Percentiles rank a stretch among this genome's conserved stretches.
Conservation (phyloP, 2,797 vertebrate species). For the Limosa lapponica region DNA sequence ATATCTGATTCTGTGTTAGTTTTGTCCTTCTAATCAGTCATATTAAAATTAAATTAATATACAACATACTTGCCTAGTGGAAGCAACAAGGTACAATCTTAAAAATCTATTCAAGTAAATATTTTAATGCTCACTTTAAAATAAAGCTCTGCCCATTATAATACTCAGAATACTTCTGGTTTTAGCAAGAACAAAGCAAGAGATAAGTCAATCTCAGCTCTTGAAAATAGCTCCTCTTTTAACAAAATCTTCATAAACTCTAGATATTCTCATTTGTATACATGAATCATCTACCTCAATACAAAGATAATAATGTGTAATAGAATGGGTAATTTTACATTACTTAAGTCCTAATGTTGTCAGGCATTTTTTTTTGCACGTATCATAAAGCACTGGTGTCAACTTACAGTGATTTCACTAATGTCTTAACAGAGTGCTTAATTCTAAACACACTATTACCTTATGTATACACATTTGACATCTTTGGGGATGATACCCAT, state of each 20-base stretch:
- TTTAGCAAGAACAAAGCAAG: not conserved
- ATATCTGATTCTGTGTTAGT: not conserved
- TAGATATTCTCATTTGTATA: not conserved
- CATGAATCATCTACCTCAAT: not conserved
- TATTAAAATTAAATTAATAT: not conserved
- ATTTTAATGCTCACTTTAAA: not conserved
- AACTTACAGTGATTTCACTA: not conserved
- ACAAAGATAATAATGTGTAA: not conserved
- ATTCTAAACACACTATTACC: not conserved
- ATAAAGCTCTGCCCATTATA: not conserved
- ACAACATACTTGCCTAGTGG: not conserved
- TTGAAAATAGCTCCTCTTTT: not conserved
- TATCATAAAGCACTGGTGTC: not conserved
- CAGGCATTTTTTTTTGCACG: not conserved
- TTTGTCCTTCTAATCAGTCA: not conserved
- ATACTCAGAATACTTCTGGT: not conserved
- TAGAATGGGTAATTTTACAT: not conserved
- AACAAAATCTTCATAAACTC: not conserved
- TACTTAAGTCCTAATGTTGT: not conserved
- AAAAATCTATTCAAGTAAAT: not conserved
- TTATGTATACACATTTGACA: not conserved
- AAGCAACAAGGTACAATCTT: not conserved
- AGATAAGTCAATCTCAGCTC: not conserved
- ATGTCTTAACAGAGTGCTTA: not conserved
- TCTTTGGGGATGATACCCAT: not conserved